These are phyloP conservation scores for Drosophila bocki DNA, from an alignment of 1,140 invertebrate species.

Conservation along the genomic window DNA sequence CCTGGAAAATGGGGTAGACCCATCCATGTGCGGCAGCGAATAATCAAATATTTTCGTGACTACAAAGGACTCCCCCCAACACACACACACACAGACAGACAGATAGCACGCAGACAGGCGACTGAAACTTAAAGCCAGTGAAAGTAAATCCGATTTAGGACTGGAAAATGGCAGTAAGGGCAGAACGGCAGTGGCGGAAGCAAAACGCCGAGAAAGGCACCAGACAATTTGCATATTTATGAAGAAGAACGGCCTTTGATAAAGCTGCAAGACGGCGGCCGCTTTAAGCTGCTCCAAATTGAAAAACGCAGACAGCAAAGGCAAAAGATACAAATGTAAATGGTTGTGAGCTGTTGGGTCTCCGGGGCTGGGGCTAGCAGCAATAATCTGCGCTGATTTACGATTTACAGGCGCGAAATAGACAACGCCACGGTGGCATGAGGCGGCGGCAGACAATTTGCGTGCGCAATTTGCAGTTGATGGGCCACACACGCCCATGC, in stretches of 20 bases:
- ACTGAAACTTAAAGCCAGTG: conserved; percentile 50
- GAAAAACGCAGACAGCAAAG: conserved; percentile 70
- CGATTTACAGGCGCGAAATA: conserved; percentile 82
- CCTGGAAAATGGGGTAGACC: conserved; percentile 7
- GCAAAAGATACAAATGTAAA: conserved; percentile 78
- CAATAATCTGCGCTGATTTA: conserved; percentile 82
- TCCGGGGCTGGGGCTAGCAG: conserved; percentile 39
- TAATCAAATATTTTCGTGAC: conserved; percentile 71
- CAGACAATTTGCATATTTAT: conserved; percentile 82
- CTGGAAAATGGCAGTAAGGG: conserved; percentile 35
- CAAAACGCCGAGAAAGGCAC: conserved; percentile 16
- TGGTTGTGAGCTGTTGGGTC: conserved; percentile 35
- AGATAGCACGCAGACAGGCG: conserved; percentile 16
- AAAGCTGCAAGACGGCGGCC: conserved; percentile 58
- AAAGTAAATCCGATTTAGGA: conserved; percentile 57
- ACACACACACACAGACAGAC: background rate
- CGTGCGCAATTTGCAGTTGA: conserved; percentile 79
- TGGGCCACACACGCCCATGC: conserved; percentile 60
- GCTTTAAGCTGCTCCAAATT: conserved; percentile 80
- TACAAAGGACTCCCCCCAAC: conserved; percentile 32
- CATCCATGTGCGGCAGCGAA: conserved; percentile 35
- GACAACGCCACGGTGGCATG: conserved; percentile 53
- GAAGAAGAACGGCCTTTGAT: conserved; percentile 75
- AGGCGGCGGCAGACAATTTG: conserved; percentile 68
- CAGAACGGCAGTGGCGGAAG: conserved; percentile 26